Conservation (phyloP, 92 coral and sea anemone species). For the Galaxea fascicularis region DNA sequence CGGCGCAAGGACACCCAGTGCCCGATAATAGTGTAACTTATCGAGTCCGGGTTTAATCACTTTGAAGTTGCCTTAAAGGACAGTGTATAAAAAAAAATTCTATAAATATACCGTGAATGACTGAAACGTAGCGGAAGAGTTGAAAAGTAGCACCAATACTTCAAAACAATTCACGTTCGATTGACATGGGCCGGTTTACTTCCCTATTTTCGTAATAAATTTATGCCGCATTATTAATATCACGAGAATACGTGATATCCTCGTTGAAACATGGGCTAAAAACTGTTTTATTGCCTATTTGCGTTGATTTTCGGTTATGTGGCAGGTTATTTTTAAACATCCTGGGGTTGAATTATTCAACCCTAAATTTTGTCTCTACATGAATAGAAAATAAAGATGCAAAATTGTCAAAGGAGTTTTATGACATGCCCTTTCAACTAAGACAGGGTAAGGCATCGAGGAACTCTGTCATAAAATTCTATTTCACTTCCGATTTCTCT, state of each 20-base stretch:
- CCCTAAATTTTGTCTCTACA: background rate
- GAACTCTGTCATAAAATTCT: background rate
- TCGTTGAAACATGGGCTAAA: background rate
- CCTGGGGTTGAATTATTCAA: background rate
- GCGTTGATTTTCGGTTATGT: background rate
- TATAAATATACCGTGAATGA: constrained; percentile 13
- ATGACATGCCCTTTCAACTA: background rate
- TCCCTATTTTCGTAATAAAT: constrained; percentile 7
- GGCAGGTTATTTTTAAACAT: background rate
- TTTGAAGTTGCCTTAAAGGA: background rate
- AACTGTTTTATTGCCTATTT: background rate
- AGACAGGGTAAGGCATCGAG: background rate
- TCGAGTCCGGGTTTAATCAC: background rate
- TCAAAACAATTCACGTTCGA: constrained; percentile 21
- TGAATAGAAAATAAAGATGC: background rate
- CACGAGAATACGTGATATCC: background rate
- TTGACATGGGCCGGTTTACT: background rate
- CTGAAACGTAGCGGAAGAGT: constrained; percentile 11
- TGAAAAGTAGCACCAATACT: background rate
- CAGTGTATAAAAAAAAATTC: background rate
- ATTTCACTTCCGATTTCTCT: constrained; percentile 30
- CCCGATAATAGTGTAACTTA: background rate
- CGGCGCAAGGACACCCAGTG: background rate
- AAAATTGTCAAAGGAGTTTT: background rate
- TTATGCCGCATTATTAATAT: background rate